Percentiles rank a stretch among this genome's conserved stretches.
phyloP scores from a whole-genome alignment of 1,140 invertebrate species.

The Bombus vancouverensis region DNA sequence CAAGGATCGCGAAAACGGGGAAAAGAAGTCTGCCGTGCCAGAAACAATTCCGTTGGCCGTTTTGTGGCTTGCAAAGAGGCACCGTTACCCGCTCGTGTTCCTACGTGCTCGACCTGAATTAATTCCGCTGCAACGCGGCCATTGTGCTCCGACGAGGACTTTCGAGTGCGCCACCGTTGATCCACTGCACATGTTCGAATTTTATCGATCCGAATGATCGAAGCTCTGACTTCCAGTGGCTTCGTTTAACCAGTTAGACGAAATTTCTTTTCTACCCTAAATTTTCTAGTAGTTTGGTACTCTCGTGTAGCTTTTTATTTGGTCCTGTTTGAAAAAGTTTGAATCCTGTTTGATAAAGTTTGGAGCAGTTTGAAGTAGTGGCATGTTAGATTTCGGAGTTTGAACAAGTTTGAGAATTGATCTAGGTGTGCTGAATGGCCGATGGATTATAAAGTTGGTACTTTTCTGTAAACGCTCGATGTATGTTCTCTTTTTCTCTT shows the following conservation, averaged over 20 bases:
- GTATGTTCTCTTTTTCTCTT: too few relatives aligned
- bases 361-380: neutral
- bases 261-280: neutral
- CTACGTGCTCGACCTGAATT: conserved; percentile 60
- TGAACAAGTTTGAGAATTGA: too few relatives aligned
- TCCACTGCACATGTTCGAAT: conserved; percentile 43
- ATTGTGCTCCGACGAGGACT: conserved; percentile 55
- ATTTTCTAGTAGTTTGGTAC: neutral
- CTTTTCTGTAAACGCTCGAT: too few relatives aligned
- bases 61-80: conserved; percentile 20
- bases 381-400: too few relatives aligned
- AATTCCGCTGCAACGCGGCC: conserved; percentile 60
- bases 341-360: neutral
- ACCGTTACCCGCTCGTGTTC: conserved; percentile 42
- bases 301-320: neutral
- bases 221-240: neutral
- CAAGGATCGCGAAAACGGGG: neutral
- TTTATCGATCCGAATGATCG: conserved; percentile 44
- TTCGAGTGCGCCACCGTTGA: conserved; percentile 42
- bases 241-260: neutral
- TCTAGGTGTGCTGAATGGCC: too few relatives aligned
- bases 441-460: too few relatives aligned
- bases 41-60: conserved; percentile 33
- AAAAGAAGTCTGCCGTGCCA: conserved; percentile 2
- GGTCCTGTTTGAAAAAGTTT: neutral